phyloP scores from a whole-genome alignment of 2,888 invertebrate species.

The Aleiodes alternator region DNA sequence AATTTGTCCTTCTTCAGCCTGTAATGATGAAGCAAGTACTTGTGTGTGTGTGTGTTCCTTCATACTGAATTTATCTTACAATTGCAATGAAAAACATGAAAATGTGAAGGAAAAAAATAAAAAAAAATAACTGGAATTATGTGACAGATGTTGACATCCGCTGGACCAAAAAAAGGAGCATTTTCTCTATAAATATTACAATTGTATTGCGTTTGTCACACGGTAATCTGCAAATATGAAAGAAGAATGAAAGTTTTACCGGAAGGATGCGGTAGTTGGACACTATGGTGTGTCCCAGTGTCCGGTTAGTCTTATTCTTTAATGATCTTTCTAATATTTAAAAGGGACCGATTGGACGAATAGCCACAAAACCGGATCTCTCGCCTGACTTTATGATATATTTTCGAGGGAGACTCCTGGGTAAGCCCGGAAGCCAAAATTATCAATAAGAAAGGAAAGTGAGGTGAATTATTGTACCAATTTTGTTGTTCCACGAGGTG shows the following conservation, averaged over 20 bases:
- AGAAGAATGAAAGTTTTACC: background rate
- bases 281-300: constrained; percentile 20
- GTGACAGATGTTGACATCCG: constrained; percentile 24
- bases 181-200: constrained; percentile 7
- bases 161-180: constrained; percentile 3
- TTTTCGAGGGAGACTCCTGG: background rate
- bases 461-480: background rate
- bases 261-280: constrained; percentile 38
- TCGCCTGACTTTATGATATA: constrained; percentile 8
- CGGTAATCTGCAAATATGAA: background rate
- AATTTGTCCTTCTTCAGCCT: constrained; percentile 34
- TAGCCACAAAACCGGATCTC: constrained; percentile 18
- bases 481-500: constrained; percentile 3
- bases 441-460: constrained; percentile 8
- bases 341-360: background rate
- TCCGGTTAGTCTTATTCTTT: constrained; percentile 11
- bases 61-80: constrained; percentile 20
- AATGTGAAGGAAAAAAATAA: background rate
- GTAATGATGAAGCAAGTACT: constrained; percentile 3
- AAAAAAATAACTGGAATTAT: constrained; percentile 11
- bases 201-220: constrained; percentile 21
- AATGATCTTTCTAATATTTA: constrained; percentile 1
- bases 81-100: background rate
- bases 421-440: constrained; percentile 19
- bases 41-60: background rate